Conservation (phyloP, 1,140 invertebrate species). For the Saxidomus purpurata region DNA sequence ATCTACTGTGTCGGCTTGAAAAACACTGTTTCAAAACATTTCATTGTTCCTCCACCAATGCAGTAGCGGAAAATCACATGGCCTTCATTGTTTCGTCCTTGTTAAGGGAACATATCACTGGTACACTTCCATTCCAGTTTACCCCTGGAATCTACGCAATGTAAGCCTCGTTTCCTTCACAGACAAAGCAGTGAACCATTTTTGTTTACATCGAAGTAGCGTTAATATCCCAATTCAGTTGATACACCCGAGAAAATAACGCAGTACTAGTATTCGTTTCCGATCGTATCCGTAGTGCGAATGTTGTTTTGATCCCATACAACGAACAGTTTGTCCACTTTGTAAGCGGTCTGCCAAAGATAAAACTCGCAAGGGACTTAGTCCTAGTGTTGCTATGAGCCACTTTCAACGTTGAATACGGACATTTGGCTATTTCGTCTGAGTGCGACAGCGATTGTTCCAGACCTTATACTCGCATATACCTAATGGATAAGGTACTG, state of each 20-base stretch:
- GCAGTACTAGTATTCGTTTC: neutral
- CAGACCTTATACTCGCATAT: neutral
- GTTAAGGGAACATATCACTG: neutral
- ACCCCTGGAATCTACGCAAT: neutral
- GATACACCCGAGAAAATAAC: slow-evolving; percentile 32
- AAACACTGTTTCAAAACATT: neutral
- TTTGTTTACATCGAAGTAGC: slow-evolving; percentile 49
- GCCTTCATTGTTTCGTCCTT: neutral
- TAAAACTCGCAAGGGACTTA: slow-evolving; percentile 21
- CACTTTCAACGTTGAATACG: neutral
- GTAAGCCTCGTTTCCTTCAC: neutral
- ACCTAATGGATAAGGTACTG: slow-evolving; percentile 23
- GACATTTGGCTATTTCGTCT: slow-evolving; percentile 18
- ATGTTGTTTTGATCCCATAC: slow-evolving; percentile 54
- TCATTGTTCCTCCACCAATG: neutral
- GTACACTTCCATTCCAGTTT: slow-evolving; percentile 11
- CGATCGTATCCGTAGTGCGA: neutral
- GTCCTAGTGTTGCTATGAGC: neutral
- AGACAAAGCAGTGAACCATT: slow-evolving; percentile 3
- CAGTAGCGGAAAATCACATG: slow-evolving; percentile 8
- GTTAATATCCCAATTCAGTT: slow-evolving; percentile 1
- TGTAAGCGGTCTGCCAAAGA: slow-evolving; percentile 34
- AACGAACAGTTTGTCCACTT: neutral
- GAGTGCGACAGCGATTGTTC: slow-evolving; percentile 11
- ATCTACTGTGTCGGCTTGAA: too few relatives aligned